These are phyloP conservation scores for Vulpes ferrilata DNA, from an alignment of 2,113 vertebrate species.

Conservation along the genomic window DNA sequence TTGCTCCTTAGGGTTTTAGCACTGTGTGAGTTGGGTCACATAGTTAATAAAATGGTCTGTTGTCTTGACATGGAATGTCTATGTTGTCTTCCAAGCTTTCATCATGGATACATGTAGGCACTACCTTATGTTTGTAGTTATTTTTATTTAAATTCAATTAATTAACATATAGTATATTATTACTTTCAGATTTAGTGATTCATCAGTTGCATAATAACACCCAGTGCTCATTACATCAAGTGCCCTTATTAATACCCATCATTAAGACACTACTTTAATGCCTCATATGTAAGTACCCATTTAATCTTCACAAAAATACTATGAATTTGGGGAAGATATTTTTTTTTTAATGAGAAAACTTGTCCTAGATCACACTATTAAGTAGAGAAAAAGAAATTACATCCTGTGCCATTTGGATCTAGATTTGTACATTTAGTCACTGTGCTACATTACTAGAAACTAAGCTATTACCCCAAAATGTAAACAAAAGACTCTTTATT, in stretches of 20 bases:
- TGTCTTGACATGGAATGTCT: not conserved
- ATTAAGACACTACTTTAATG: not conserved
- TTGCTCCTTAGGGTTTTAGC: not conserved
- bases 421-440: not conserved
- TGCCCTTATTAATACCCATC: not conserved
- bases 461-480: not conserved
- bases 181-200: not conserved
- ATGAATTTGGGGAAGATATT: not conserved
- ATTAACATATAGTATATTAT: not conserved
- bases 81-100: not conserved
- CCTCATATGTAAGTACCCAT: not conserved
- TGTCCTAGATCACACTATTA: not conserved
- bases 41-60: not conserved
- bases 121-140: not conserved
- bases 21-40: not conserved
- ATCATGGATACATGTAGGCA: not conserved
- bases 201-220: not conserved
- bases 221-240: not conserved
- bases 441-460: not conserved
- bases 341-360: slow-evolving; percentile 15
- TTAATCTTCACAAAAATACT: not conserved
- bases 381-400: not conserved
- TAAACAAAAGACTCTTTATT: not conserved
- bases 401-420: not conserved
- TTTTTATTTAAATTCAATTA: not conserved